These are phyloP conservation scores for Nomada fabriciana DNA, from an alignment of 2,888 invertebrate genomes.

Conservation along the genomic window DNA sequence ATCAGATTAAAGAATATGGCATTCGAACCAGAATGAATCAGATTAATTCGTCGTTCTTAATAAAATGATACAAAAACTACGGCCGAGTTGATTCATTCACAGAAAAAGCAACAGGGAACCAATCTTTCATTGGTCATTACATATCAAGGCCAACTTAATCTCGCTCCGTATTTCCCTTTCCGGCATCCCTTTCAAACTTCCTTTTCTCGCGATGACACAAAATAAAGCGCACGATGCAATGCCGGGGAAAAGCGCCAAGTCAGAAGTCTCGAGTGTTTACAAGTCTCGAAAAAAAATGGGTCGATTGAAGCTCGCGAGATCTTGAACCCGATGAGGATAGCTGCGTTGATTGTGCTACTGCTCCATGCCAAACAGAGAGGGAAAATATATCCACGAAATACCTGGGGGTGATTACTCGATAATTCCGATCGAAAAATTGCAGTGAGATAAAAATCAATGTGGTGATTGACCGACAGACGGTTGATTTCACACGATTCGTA, in stretches of 20 bases:
- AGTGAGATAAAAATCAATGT: neutral
- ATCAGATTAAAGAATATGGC: no score
- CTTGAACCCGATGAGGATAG: constrained; percentile 60
- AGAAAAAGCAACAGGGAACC: neutral
- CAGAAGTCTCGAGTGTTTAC: constrained; percentile 74
- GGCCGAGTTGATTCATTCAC: no score
- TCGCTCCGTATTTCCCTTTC: neutral
- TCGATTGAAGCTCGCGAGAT: constrained; percentile 76
- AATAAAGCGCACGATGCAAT: constrained; percentile 41
- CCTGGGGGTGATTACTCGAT: constrained; percentile 37
- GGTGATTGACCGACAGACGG: neutral
- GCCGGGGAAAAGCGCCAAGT: constrained; percentile 68
- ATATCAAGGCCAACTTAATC: neutral
- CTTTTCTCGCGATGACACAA: constrained; percentile 9
- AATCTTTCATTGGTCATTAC: constrained; percentile 8
- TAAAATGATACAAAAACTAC: no score
- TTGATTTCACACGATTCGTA: neutral
- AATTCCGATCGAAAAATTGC: constrained; percentile 15
- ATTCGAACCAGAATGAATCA: no score
- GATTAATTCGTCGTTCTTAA: no score
- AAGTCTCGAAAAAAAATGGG: constrained; percentile 69
- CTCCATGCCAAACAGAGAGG: constrained; percentile 11
- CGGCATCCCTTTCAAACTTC: constrained; percentile 12
- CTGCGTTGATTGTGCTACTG: constrained; percentile 35
- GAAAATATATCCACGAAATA: constrained; percentile 34